phyloP scores from a whole-genome alignment of 2,113 vertebrate genomes.

The Macrotus californicus region DNA sequence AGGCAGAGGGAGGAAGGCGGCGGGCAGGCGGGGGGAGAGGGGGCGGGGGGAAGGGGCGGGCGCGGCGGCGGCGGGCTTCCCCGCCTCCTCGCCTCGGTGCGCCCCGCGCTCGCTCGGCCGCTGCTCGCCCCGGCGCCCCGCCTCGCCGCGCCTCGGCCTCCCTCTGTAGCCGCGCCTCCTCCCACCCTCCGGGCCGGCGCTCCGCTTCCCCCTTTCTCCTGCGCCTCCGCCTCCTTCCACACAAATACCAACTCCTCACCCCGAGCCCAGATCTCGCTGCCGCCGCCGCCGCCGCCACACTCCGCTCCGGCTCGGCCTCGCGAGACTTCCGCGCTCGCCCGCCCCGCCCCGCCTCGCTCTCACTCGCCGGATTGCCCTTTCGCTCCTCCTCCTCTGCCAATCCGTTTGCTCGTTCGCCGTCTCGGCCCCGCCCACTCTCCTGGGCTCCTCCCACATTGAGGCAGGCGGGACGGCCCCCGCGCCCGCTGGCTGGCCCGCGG shows the following conservation, averaged over 20 bases:
- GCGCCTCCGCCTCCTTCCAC: constrained; percentile 89
- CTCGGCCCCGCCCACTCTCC: not conserved
- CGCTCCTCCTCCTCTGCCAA: constrained; percentile 47
- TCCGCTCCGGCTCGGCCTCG: constrained; percentile 83
- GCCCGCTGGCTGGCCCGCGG: constrained; percentile 34
- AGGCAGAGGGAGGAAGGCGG: constrained; percentile 68
- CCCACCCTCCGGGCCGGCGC: constrained; percentile 72
- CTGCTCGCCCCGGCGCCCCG: constrained; percentile 68
- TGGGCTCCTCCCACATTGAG: constrained; percentile 49
- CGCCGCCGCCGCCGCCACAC: constrained; percentile 80
- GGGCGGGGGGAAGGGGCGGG: constrained; percentile 52
- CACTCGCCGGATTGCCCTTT: constrained; percentile 47
- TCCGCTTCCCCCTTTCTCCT: constrained; percentile 77
- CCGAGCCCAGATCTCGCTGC: constrained; percentile 87
- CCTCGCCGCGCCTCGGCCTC: constrained; percentile 73
- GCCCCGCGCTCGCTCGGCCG: constrained; percentile 87
- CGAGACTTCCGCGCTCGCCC: constrained; percentile 83
- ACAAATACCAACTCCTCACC: constrained; percentile 86
- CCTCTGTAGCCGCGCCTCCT: constrained; percentile 78
- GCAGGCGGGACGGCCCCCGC: not conserved
- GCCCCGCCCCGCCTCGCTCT: constrained; percentile 58
- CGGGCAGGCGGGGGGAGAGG: constrained; percentile 43
- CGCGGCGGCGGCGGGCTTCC: constrained; percentile 56
- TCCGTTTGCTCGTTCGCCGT: not conserved
- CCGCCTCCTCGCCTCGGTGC: constrained; percentile 74